Base-by-base conservation (phyloP, 2,888 invertebrate species). In the Tortricodes alternella region DNA sequence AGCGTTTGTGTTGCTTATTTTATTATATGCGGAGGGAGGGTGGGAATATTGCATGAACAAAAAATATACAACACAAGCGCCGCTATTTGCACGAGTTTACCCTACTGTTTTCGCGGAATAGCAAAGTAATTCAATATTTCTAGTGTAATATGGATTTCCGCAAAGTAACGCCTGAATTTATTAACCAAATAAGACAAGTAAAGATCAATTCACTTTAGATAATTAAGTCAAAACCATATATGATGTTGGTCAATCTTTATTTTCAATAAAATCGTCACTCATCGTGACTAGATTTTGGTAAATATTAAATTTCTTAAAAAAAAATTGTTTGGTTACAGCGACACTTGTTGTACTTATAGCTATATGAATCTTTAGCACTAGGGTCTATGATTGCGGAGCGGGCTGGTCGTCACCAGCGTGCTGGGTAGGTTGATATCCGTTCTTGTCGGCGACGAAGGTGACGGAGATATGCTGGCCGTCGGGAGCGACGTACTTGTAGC, bases 401-500 rank as follows among this genome's bases (percentile, higher is more conserved):
- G 63, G 68, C 15, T 64, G 66, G 15, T 67, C 73, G 8, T 73
- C 67, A 1, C 65, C 71, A 23, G 76, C 79, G 21, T 82, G 79
- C 60, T 89, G 88, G 1, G 76, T 76, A 24, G 92, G 91, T 60
- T 91, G 91, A 86, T 92, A 93, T 37, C 93, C 93, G 62, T 93
- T 92, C 76, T 93, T 93, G 71, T 93, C 93, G 29, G 93, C 93
- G 7, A 92, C 65, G 78, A 92, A 93, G 46, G 89, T 90, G 56
- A 93, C 92, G 1, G 92, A 91, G 65, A 94, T 93, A 8, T 92
- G 90, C 63, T 93, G 92, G 13, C 94, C 94, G 68, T 94, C 94
- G 24, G 92, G 92, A 2, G 92, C 94, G 1, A 92, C 80, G 87
- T 93, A 94, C 43, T 92, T 91, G 78, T 92, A 92, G 62, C 92